Percentiles rank a stretch among this genome's conserved stretches.
phyloP scores from a whole-genome alignment of 2,797 vertebrate species.

The Melopsittacus undulatus region DNA sequence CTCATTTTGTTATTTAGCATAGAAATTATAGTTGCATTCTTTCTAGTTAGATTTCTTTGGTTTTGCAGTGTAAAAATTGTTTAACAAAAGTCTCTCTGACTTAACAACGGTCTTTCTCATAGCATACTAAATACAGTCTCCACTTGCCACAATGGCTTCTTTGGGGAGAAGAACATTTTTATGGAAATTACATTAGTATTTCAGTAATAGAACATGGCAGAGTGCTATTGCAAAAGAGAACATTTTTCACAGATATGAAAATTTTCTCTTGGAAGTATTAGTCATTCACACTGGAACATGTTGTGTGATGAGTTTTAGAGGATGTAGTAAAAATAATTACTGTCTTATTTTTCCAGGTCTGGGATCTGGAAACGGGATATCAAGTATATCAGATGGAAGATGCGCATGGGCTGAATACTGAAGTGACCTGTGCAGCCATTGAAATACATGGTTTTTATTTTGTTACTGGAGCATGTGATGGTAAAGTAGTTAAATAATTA shows the following conservation, averaged over 20 bases:
- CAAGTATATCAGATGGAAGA: slow-evolving; percentile 76
- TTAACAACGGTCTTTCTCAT: not conserved
- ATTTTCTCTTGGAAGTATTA: not conserved
- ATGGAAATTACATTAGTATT: not conserved
- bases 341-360: slow-evolving; percentile 64
- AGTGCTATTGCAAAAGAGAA: not conserved
- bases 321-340: not conserved
- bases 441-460: slow-evolving; percentile 67
- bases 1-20: not conserved
- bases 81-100: not conserved
- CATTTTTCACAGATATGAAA: not conserved
- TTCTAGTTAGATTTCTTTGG: not conserved
- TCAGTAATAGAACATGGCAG: not conserved
- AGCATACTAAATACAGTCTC: not conserved
- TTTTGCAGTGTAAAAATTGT: not conserved
- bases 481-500: slow-evolving; percentile 59
- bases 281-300: not conserved
- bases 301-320: not conserved
- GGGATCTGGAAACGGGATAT: slow-evolving; percentile 76
- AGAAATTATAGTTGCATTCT: not conserved
- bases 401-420: slow-evolving; percentile 66
- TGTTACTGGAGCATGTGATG: slow-evolving; percentile 76
- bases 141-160: not conserved
- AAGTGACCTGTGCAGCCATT: slow-evolving; percentile 73
- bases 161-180: not conserved